Conservation (phyloP, 2,113 vertebrate species). For the Silurus meridionalis region DNA sequence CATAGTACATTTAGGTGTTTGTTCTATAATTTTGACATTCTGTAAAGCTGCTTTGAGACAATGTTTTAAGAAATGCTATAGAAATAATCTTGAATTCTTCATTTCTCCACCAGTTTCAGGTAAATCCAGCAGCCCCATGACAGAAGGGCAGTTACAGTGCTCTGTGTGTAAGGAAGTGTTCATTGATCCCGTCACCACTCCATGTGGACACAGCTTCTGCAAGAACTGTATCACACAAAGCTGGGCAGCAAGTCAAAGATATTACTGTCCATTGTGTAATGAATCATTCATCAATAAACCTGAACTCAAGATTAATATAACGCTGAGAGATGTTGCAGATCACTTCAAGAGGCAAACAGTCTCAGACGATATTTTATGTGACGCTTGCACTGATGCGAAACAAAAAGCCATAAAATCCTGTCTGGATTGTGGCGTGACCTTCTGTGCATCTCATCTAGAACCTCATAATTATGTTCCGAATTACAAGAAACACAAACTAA, state of each 20-base stretch:
- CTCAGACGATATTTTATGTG: neutral
- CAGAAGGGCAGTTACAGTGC: neutral
- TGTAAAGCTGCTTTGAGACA: too few relatives aligned
- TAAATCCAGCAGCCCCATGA: neutral
- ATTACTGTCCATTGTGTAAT: conserved; percentile 12
- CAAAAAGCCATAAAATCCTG: neutral
- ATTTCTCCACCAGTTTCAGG: neutral
- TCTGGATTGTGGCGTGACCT: neutral
- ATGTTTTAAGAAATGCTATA: too few relatives aligned
- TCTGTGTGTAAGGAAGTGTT: conserved; percentile 15
- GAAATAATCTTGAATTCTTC: neutral
- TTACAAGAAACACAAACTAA: neutral
- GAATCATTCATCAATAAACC: conserved; percentile 10
- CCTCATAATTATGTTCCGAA: neutral
- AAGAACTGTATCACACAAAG: neutral
- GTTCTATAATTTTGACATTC: too few relatives aligned
- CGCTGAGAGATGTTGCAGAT: neutral
- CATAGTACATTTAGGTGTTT: too few relatives aligned
- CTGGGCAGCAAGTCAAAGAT: neutral
- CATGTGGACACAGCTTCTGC: conserved; percentile 15
- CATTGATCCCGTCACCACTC: conserved; percentile 7
- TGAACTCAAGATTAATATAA: conserved; percentile 14
- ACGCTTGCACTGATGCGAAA: neutral
- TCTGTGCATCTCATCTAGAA: neutral
- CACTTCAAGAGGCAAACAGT: neutral